phyloP scores from a whole-genome alignment of 2,888 invertebrate species.

The Epinotia ramella region DNA sequence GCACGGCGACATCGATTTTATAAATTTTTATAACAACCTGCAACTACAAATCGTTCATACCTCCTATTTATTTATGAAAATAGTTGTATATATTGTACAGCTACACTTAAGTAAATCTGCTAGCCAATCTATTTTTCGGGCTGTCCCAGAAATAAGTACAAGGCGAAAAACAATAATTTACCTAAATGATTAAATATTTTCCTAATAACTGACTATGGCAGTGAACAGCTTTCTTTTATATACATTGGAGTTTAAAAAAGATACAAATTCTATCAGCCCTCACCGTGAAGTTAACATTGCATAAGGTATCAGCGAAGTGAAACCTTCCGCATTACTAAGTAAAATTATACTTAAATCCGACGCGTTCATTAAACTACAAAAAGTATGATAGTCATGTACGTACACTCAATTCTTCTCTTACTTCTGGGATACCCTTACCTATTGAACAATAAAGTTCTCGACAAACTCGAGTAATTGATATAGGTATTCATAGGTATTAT shows the following conservation, averaged over 20 bases:
- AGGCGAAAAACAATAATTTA: conserved; percentile 11
- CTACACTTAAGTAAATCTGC: conserved; percentile 30
- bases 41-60: conserved; percentile 24
- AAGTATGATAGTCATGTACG: not conserved
- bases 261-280: not conserved
- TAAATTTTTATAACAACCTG: conserved; percentile 19
- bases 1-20: conserved; percentile 1
- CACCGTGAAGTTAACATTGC: not conserved
- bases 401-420: conserved; percentile 12
- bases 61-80: conserved; percentile 36
- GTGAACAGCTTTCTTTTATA: conserved; percentile 22
- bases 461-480: conserved; percentile 23
- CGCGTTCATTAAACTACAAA: not conserved
- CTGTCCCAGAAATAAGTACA: conserved; percentile 35
- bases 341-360: not conserved
- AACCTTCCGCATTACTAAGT: not conserved
- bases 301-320: not conserved
- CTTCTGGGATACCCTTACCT: conserved; percentile 34
- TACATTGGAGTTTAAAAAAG: conserved; percentile 18
- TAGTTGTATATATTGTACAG: conserved; percentile 37
- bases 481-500: conserved; percentile 5
- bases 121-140: conserved; percentile 29
- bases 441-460: conserved; percentile 24
- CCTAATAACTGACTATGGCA: conserved; percentile 32
- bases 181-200: conserved; percentile 31